These are phyloP conservation scores for Syrmaticus mikado DNA, from an alignment of 2,113 vertebrate genomes.

Conservation along the genomic window DNA sequence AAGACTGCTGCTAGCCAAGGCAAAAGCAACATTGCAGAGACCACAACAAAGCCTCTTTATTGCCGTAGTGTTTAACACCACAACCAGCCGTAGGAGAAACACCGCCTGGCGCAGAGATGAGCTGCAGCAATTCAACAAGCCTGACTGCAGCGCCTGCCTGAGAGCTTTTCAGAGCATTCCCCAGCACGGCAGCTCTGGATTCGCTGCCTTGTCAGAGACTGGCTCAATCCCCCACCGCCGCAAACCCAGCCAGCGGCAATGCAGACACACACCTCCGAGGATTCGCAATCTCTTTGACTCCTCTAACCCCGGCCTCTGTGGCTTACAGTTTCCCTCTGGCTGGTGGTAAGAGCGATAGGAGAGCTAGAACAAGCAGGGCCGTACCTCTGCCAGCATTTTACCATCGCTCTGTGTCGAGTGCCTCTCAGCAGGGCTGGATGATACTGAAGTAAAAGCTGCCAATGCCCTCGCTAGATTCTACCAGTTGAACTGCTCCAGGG, in stretches of 20 bases:
- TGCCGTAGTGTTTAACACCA: conserved; percentile 34
- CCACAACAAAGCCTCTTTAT: conserved; percentile 65
- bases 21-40: conserved; percentile 49
- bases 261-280: not conserved
- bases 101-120: conserved; percentile 10
- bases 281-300: conserved; percentile 39
- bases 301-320: not conserved
- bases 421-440: conserved; percentile 57
- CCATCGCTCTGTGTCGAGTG: not conserved
- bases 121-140: conserved; percentile 18
- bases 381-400: conserved; percentile 32
- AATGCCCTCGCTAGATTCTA: not conserved
- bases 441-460: conserved; percentile 20
- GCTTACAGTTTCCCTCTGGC: not conserved
- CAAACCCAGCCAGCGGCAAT: conserved; percentile 27
- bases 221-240: not conserved
- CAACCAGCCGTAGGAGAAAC: conserved; percentile 50
- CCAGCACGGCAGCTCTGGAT: conserved; percentile 1
- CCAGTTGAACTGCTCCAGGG: not conserved
- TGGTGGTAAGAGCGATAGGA: not conserved
- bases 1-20: conserved; percentile 34
- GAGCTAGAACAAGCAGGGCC: not conserved
- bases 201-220: conserved; percentile 33
- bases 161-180: not conserved
- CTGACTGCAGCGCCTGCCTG: not conserved